These are phyloP conservation scores for Willowsia nigromaculata DNA, from an alignment of 2,888 invertebrate species.

Conservation along the genomic window DNA sequence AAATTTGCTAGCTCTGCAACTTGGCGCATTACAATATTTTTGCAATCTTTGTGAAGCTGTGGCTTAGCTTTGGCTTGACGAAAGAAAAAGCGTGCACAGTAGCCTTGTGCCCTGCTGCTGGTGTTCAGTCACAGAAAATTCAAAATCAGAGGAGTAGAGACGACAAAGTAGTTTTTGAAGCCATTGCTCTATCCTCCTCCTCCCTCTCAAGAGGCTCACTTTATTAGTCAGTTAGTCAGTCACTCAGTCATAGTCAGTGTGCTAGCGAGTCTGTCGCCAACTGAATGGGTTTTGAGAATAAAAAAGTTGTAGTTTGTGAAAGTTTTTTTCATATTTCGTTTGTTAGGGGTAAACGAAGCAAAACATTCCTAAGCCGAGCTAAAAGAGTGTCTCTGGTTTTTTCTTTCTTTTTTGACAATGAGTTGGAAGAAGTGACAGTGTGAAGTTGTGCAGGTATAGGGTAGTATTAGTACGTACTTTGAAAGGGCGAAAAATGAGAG, in stretches of 20 bases:
- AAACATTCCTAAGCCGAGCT: conserved; percentile 35
- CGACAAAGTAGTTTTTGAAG: conserved; percentile 25
- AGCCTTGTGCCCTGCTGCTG: background rate
- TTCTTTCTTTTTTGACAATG: conserved; percentile 3
- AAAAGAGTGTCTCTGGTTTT: conserved; percentile 41
- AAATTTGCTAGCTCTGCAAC: background rate
- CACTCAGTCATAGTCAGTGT: conserved; percentile 28
- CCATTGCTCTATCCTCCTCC: conserved; percentile 32
- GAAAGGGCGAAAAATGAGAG: background rate
- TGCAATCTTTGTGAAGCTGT: background rate
- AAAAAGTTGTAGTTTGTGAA: conserved; percentile 26
- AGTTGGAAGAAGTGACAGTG: background rate
- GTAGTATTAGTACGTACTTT: background rate
- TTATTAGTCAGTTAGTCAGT: conserved; percentile 33
- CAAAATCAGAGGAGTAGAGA: background rate
- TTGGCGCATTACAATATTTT: background rate
- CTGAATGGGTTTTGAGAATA: background rate
- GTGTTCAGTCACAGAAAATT: conserved; percentile 7
- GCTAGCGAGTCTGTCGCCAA: background rate
- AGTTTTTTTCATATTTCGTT: conserved; percentile 34
- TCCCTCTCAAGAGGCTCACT: conserved; percentile 27
- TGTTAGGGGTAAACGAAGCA: conserved; percentile 43
- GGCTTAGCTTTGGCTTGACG: background rate
- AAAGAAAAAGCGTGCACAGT: conserved; percentile 4
- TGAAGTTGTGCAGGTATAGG: background rate